phyloP scores from a whole-genome alignment of 2,888 invertebrate genomes.

The Odontocerum albicorne region DNA sequence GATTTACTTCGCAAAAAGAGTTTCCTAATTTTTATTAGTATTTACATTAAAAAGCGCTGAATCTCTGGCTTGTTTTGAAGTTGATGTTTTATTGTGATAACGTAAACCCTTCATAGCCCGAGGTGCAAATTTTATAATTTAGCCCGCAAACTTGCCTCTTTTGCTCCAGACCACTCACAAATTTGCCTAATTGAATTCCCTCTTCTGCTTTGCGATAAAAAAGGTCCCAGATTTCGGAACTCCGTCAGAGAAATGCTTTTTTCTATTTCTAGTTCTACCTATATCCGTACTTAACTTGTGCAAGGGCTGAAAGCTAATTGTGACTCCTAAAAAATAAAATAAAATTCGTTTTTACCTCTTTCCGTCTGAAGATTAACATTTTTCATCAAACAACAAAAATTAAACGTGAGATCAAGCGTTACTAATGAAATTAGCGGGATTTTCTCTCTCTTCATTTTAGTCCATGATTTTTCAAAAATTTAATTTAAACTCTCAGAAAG shows the following conservation, averaged over 20 bases:
- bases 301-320: neutral
- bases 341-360: too few species aligned
- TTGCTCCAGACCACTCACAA: constrained; percentile 23
- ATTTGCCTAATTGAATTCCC: constrained; percentile 35
- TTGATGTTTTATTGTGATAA: constrained; percentile 1
- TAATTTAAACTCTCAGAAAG: too few species aligned
- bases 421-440: too few species aligned
- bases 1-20: too few species aligned
- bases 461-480: too few species aligned
- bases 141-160: constrained; percentile 17
- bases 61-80: constrained; percentile 1
- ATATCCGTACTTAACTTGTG: neutral
- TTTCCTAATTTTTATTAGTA: too few species aligned
- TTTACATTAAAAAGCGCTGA: too few species aligned
- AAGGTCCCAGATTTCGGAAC: neutral
- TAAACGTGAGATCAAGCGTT: too few species aligned
- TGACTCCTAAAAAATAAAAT: too few species aligned
- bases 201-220: constrained; percentile 8
- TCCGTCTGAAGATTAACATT: neutral
- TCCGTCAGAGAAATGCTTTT: neutral
- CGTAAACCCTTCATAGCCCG: constrained; percentile 16
- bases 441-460: too few species aligned
- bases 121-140: constrained; percentile 31
- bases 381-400: neutral
- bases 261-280: neutral